Percentiles rank a stretch among this genome's conserved stretches.
These are phyloP conservation scores for Epinephelus malabaricus DNA, from an alignment of 2,797 vertebrate species.

Conservation along the genomic window DNA sequence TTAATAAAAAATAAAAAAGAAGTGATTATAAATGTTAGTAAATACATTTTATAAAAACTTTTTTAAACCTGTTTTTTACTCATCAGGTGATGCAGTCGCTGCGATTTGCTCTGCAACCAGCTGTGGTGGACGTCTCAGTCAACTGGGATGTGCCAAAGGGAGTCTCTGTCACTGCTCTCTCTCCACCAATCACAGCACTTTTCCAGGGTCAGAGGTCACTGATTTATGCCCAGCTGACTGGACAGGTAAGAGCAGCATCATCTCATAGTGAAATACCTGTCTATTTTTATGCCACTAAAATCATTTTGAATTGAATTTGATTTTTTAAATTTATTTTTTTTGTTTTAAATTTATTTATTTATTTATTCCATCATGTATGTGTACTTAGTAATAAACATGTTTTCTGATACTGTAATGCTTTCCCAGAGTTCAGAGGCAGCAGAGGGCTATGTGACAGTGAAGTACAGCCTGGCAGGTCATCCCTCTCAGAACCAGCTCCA, in stretches of 20 bases:
- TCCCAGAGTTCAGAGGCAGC: slow-evolving; percentile 66
- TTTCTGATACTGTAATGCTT: too few species aligned
- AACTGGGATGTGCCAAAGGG: slow-evolving; percentile 82
- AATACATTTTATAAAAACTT: too few species aligned
- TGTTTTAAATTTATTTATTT: too few species aligned
- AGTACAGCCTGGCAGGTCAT: slow-evolving; percentile 83
- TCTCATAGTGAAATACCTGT: not conserved
- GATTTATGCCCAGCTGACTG: slow-evolving; percentile 80
- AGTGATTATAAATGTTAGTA: too few species aligned
- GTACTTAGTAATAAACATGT: too few species aligned
- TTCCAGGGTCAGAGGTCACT: slow-evolving; percentile 89
- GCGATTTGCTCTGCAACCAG: slow-evolving; percentile 85
- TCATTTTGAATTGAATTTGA: too few species aligned
- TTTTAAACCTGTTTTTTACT: not conserved
- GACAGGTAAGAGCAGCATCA: slow-evolving; percentile 67
- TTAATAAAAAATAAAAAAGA: too few species aligned
- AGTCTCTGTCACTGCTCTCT: slow-evolving; percentile 79
- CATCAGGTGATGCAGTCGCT: slow-evolving; percentile 87
- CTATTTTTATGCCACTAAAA: too few species aligned
- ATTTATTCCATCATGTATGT: too few species aligned
- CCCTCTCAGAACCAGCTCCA: slow-evolving; percentile 75
- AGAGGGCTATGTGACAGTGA: slow-evolving; percentile 78
- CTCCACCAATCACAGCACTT: slow-evolving; percentile 81
- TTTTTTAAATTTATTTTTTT: too few species aligned
- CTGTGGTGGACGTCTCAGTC: slow-evolving; percentile 75